Evolutionary conservation across 2,797 vertebrate genomes (phyloP).

Genomic region (Dendrocincla fuliginosa): DNA sequence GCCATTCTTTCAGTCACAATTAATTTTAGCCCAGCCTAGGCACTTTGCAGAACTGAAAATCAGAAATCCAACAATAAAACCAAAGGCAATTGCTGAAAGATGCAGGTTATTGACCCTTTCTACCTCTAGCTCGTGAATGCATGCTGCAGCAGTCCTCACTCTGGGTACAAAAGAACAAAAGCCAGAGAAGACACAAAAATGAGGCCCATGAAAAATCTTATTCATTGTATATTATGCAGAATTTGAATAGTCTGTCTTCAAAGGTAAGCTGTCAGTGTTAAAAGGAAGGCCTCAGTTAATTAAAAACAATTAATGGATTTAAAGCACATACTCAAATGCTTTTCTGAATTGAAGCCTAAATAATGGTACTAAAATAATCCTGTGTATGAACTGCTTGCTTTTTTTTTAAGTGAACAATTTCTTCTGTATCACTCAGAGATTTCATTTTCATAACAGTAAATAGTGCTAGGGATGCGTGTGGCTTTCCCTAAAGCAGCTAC

Average conservation of each 20-base stretch:
- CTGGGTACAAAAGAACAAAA: neutral
- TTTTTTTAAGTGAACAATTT: neutral
- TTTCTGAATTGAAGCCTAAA: neutral
- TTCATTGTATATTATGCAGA: neutral
- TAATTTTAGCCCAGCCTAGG: conserved; percentile 41
- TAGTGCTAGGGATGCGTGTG: neutral
- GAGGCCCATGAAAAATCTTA: neutral
- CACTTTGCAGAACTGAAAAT: neutral
- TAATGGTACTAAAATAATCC: neutral
- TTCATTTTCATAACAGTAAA: neutral
- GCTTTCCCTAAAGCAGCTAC: neutral
- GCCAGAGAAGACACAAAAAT: neutral
- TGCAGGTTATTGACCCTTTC: neutral
- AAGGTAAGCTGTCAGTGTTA: neutral
- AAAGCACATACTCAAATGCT: neutral
- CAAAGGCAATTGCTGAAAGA: neutral
- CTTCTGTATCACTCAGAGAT: neutral
- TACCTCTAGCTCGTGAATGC: neutral
- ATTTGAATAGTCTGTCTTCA: neutral
- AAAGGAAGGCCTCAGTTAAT: neutral
- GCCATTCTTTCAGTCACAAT: conserved; percentile 61
- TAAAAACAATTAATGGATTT: neutral
- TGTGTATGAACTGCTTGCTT: neutral
- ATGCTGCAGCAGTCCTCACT: neutral
- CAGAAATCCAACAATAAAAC: neutral